Percentiles rank a stretch among this genome's conserved stretches.
phyloP scores from a whole-genome alignment of 2,113 vertebrate genomes.

The Porphyrio hochstetteri region DNA sequence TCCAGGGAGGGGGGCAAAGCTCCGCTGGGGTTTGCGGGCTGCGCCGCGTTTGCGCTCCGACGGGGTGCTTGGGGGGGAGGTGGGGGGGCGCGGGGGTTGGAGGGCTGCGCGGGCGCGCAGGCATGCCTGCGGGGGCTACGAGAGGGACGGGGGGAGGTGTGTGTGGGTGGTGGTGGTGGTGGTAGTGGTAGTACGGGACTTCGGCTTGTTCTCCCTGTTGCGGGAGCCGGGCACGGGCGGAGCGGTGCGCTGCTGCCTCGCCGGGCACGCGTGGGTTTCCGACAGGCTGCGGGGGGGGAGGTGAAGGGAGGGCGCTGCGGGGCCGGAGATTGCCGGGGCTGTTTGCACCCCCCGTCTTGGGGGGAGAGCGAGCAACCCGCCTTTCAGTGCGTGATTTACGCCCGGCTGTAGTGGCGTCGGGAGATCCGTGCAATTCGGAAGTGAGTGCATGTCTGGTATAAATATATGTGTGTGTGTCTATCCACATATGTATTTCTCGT shows the following conservation, averaged over 20 bases:
- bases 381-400: conserved; percentile 43
- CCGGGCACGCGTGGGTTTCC: conserved; percentile 29
- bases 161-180: no score
- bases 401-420: conserved; percentile 43
- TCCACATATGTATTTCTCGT: neutral
- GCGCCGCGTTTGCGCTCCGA: neutral
- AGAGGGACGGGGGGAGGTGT: neutral
- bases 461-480: neutral
- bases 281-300: neutral
- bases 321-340: neutral
- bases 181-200: no score
- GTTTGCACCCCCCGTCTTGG: neutral
- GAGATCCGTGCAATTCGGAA: conserved; percentile 67
- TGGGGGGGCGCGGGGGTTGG: neutral
- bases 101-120: neutral
- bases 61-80: neutral
- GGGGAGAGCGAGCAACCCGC: neutral
- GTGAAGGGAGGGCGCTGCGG: neutral
- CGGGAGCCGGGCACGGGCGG: neutral
- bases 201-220: neutral
- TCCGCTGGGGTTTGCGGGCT: neutral
- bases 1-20: neutral
- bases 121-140: neutral
- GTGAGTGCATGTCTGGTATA: conserved; percentile 37
- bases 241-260: neutral